Evolutionary conservation across 2,888 invertebrate species (phyloP).

Genomic region (Rotaria macrura): DNA sequence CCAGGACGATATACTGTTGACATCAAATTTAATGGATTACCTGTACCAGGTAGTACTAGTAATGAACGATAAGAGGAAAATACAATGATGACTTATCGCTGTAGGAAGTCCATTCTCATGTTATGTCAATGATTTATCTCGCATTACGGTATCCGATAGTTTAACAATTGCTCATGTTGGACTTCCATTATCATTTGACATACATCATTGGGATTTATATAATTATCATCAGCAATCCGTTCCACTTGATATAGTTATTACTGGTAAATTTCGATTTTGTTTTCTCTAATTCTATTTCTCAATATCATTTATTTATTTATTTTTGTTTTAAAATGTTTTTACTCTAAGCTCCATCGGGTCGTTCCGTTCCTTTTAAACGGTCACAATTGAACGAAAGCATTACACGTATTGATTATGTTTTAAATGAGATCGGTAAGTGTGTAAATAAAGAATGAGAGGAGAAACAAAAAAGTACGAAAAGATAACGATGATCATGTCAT

Average conservation of each 20-base stretch:
- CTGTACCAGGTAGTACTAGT: conserved; percentile 63
- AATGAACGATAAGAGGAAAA: not conserved
- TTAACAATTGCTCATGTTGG: conserved; percentile 69
- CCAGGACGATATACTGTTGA: conserved; percentile 82
- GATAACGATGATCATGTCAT: not conserved
- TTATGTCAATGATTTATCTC: conserved; percentile 63
- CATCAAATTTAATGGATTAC: conserved; percentile 84
- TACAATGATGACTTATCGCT: conserved; percentile 33
- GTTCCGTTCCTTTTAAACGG: not conserved
- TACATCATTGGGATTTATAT: conserved; percentile 52
- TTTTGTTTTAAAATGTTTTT: not conserved
- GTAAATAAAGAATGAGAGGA: not conserved
- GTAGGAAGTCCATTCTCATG: conserved; percentile 71
- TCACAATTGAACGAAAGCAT: conserved; percentile 7
- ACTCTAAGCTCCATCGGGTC: not conserved
- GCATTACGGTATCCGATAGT: conserved; percentile 66
- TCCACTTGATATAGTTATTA: not conserved
- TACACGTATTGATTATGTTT: not conserved
- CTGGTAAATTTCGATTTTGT: not conserved
- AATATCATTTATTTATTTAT: not conserved
- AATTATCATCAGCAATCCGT: not conserved
- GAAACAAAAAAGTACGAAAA: not conserved
- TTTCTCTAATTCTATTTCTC: no score
- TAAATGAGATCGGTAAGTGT: not conserved
- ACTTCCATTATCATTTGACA: conserved; percentile 85